Evolutionary conservation across 2,113 vertebrate genomes (phyloP).

Genomic region (Ploceus nigricollis): DNA sequence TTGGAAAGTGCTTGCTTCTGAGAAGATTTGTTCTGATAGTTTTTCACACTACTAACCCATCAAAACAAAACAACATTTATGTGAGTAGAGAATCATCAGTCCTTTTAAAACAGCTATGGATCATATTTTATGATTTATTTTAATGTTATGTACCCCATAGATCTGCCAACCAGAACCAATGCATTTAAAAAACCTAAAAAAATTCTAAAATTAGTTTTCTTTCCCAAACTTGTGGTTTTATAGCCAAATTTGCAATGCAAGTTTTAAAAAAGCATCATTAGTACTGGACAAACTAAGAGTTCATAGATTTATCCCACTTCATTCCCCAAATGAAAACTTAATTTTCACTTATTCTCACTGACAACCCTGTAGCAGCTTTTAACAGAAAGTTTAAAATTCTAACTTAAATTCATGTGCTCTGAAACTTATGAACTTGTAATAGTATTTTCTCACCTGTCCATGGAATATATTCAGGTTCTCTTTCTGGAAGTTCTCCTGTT

Average conservation of each 20-base stretch:
- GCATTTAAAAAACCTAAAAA: neutral
- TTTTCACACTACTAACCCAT: neutral
- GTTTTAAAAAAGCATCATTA: neutral
- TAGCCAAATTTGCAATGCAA: neutral
- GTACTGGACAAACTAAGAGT: neutral
- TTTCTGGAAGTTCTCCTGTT: slow-evolving; percentile 71
- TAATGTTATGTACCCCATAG: neutral
- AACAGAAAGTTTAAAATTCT: neutral
- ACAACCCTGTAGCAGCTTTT: neutral
- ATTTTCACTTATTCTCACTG: neutral
- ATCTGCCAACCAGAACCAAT: neutral
- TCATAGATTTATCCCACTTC: neutral
- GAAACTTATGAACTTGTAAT: neutral
- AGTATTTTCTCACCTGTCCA: slow-evolving; percentile 87
- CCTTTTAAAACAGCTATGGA: neutral
- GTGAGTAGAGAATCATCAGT: neutral
- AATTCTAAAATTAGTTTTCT: neutral
- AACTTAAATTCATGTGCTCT: neutral
- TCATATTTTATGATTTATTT: neutral
- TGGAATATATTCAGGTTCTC: slow-evolving; percentile 88
- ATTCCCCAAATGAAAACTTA: neutral
- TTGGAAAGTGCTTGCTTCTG: neutral
- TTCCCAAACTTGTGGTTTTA: neutral
- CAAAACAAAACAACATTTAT: neutral
- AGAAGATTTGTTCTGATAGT: neutral